phyloP scores from a whole-genome alignment of 2,888 invertebrate species.

The Leptinotarsa juncta region DNA sequence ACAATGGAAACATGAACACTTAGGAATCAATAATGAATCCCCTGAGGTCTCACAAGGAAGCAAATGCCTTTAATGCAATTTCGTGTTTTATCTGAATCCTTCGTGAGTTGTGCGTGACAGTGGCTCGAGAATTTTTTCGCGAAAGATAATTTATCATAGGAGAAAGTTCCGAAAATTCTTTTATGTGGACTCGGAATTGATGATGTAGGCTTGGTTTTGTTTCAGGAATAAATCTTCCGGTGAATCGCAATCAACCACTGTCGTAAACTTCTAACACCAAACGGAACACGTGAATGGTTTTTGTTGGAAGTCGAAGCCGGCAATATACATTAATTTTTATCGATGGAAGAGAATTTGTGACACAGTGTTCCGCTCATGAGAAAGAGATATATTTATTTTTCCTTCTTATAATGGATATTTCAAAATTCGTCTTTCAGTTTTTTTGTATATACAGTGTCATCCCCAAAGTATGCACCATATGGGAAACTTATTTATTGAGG shows the following conservation, averaged over 20 bases:
- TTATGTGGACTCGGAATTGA: constrained; percentile 1
- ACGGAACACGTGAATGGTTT: background rate
- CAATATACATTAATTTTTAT: background rate
- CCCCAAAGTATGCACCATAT: no score
- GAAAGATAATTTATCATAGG: background rate
- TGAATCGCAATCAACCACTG: background rate
- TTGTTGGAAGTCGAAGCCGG: background rate
- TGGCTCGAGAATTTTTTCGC: background rate
- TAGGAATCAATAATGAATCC: no score
- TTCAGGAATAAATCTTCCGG: background rate
- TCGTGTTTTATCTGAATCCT: background rate
- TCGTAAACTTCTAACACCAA: background rate
- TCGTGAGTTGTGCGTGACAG: constrained; percentile 1
- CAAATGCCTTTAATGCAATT: background rate
- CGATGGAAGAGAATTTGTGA: background rate
- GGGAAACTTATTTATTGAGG: no score
- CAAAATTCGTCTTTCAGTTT: no score
- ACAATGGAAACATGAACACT: no score
- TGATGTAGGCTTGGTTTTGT: background rate
- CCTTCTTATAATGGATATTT: no score
- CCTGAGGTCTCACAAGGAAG: background rate
- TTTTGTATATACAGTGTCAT: no score
- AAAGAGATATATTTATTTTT: no score
- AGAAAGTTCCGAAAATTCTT: constrained; percentile 1
- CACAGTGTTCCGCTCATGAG: background rate